These are phyloP conservation scores for Heliconius hermathena DNA, from an alignment of 1,140 invertebrate genomes.

Conservation along the genomic window DNA sequence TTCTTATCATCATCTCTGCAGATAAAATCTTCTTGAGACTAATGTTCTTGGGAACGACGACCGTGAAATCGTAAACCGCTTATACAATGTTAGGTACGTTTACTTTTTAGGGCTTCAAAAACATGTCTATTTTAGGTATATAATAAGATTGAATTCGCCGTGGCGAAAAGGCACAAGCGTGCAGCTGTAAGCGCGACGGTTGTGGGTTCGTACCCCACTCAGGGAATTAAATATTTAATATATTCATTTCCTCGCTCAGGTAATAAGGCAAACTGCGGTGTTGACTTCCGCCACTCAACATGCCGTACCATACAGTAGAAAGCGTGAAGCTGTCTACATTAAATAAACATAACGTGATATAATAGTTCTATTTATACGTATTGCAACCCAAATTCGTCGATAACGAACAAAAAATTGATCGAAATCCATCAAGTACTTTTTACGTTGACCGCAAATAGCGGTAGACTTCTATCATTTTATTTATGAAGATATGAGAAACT, in stretches of 20 bases:
- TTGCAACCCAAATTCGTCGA: neutral
- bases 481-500: neutral
- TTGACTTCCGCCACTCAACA: too few relatives aligned
- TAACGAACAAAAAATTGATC: neutral
- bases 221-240: too few relatives aligned
- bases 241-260: too few relatives aligned
- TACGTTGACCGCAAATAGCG: neutral
- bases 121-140: neutral
- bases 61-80: conserved; percentile 31
- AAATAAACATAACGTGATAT: neutral
- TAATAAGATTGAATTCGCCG: neutral
- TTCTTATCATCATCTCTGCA: conserved; percentile 56
- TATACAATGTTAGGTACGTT: conserved; percentile 14
- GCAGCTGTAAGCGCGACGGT: too few relatives aligned
- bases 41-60: conserved; percentile 9
- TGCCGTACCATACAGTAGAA: neutral
- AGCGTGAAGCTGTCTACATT: too few relatives aligned
- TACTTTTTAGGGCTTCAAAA: conserved; percentile 2
- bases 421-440: neutral
- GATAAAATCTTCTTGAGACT: conserved; percentile 55
- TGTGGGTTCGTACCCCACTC: too few relatives aligned
- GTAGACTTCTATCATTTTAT: neutral
- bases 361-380: neutral
- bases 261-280: too few relatives aligned
- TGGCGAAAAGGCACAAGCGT: too few relatives aligned